Evolutionary conservation across 2,888 invertebrate genomes (phyloP).

Genomic region (Macrophya alboannulata): DNA sequence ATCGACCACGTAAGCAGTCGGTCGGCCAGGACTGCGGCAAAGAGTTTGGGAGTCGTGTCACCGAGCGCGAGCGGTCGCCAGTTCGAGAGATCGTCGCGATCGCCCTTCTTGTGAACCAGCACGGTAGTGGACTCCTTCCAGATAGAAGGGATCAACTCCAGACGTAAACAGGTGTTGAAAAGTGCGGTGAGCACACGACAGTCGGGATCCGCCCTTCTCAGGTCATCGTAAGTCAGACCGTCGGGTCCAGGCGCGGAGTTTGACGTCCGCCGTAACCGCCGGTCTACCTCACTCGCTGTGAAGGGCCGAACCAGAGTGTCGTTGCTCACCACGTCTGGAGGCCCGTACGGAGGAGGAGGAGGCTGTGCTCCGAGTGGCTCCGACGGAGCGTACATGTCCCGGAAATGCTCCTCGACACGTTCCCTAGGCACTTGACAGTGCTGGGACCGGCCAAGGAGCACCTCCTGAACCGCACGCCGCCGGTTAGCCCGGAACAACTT

Average conservation of each 20-base stretch:
- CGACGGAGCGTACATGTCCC: slow-evolving; percentile 7
- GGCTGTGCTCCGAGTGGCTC: neutral
- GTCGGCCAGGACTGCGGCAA: slow-evolving; percentile 63
- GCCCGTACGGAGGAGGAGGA: neutral
- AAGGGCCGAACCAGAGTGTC: slow-evolving; percentile 77
- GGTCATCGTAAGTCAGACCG: too few relatives aligned
- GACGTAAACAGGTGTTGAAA: too few relatives aligned
- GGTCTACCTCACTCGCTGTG: slow-evolving; percentile 64
- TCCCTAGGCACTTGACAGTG: slow-evolving; percentile 29
- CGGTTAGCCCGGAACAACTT: slow-evolving; percentile 38
- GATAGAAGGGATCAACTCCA: too few relatives aligned
- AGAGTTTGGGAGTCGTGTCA: slow-evolving; percentile 66
- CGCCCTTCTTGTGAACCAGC: slow-evolving; percentile 58
- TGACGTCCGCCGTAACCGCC: too few relatives aligned
- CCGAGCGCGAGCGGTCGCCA: slow-evolving; percentile 72
- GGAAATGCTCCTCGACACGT: slow-evolving; percentile 33
- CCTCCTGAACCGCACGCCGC: slow-evolving; percentile 45
- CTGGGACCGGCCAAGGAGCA: slow-evolving; percentile 41
- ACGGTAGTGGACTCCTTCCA: neutral
- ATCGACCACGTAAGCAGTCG: slow-evolving; percentile 64
- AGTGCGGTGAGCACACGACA: too few relatives aligned
- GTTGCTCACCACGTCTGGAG: slow-evolving; percentile 67
- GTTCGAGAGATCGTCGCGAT: slow-evolving; percentile 65
- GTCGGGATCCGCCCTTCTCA: too few relatives aligned
- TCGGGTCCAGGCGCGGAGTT: too few relatives aligned